A percentile compares a stretch with the other conserved stretches of the same genome.
Evolutionary conservation across 2,888 invertebrate species (phyloP).

Genomic region (Eristalinus sepulchralis): DNA sequence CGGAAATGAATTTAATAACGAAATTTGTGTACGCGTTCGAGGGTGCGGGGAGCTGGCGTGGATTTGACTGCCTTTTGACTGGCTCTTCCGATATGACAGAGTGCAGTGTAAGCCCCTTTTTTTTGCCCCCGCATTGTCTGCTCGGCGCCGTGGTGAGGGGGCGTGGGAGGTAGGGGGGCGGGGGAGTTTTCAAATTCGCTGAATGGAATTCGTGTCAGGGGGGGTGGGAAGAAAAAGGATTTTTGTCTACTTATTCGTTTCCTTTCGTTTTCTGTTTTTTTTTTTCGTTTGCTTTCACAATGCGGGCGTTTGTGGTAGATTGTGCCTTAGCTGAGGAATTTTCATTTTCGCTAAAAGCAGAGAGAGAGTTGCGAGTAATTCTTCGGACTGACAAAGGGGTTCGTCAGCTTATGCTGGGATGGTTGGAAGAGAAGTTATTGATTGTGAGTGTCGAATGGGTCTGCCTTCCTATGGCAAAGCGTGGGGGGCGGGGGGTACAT

Average conservation of each 20-base stretch:
- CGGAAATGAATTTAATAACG: conserved; percentile 53
- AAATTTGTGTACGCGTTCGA: conserved; percentile 26
- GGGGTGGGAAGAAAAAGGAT: neutral
- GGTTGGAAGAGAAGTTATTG: neutral
- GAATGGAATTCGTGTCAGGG: conserved; percentile 27
- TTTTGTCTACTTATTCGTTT: neutral
- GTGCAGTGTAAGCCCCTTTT: conserved; percentile 30
- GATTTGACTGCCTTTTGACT: conserved; percentile 29
- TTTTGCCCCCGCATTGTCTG: neutral
- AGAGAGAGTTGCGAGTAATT: neutral
- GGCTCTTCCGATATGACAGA: conserved; percentile 22
- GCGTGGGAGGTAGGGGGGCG: too few species aligned
- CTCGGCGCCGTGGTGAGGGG: neutral
- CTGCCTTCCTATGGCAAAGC: neutral
- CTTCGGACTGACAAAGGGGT: neutral
- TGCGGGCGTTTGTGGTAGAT: neutral
- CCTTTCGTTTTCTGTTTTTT: neutral
- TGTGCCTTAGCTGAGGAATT: neutral
- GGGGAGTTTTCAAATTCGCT: neutral
- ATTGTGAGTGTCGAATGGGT: neutral
- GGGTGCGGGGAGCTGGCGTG: neutral
- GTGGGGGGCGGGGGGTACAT: neutral
- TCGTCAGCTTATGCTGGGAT: neutral
- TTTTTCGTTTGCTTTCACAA: neutral
- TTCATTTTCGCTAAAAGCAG: neutral